Evolutionary conservation across 2,888 invertebrate species (phyloP).

Genomic region (Volucella inflata): DNA sequence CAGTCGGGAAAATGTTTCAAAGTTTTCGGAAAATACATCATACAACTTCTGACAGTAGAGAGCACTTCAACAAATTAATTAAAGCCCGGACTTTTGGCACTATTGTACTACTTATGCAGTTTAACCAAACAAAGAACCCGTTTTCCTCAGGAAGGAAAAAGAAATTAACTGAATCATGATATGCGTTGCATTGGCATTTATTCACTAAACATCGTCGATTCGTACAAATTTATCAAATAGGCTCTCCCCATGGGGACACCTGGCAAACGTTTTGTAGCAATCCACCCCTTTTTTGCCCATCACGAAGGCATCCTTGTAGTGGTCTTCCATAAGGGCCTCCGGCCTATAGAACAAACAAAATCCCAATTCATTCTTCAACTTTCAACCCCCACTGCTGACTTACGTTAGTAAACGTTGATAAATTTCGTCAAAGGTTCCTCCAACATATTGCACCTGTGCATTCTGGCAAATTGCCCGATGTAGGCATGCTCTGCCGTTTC

Average conservation of each 20-base stretch:
- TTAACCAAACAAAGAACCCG: not conserved
- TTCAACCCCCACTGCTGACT: conserved; percentile 38
- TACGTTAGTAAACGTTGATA: conserved; percentile 60
- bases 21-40: not conserved
- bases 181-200: not conserved
- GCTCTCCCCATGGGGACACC: conserved; percentile 47
- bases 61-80: not conserved
- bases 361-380: conserved; percentile 4
- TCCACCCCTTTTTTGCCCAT: conserved; percentile 52
- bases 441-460: conserved; percentile 60
- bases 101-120: too few relatives aligned
- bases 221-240: conserved; percentile 60
- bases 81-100: not conserved
- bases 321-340: conserved; percentile 52
- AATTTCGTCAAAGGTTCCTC: conserved; percentile 53
- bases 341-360: conserved; percentile 40
- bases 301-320: conserved; percentile 48
- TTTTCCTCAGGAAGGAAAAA: too few relatives aligned
- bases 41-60: not conserved
- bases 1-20: not conserved
- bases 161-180: not conserved
- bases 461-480: conserved; percentile 65
- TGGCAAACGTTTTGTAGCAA: conserved; percentile 45
- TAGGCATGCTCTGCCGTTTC: conserved; percentile 56
- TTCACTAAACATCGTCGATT: conserved; percentile 23